These are phyloP conservation scores for Chauna torquata DNA, from an alignment of 2,113 vertebrate genomes.

Conservation along the genomic window DNA sequence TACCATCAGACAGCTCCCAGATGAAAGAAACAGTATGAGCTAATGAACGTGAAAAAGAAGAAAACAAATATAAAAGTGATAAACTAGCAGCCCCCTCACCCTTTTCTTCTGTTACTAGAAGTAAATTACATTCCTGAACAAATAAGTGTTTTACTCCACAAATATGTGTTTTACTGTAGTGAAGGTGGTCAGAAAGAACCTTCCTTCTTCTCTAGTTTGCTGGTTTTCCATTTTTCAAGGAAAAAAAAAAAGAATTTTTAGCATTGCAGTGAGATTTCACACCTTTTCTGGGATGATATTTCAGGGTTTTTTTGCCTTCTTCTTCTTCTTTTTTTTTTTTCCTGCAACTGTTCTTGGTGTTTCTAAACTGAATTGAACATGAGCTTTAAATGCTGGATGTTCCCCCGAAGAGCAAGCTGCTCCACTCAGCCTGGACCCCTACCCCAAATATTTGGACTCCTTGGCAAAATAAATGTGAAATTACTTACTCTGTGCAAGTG, in stretches of 20 bases:
- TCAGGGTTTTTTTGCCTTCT: neutral
- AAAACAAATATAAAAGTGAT: conserved; percentile 22
- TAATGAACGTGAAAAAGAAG: neutral
- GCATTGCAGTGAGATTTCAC: neutral
- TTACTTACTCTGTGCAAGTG: neutral
- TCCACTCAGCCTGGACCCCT: neutral
- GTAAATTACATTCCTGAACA: neutral
- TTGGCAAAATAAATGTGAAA: neutral
- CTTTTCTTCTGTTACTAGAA: neutral
- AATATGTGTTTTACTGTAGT: neutral
- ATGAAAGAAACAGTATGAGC: neutral
- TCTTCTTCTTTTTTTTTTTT: neutral
- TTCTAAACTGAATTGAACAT: rapidly evolving
- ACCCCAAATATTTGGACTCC: neutral
- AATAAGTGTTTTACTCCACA: neutral
- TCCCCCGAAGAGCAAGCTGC: neutral
- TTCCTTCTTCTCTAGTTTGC: neutral
- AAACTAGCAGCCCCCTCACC: neutral
- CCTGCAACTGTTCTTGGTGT: neutral
- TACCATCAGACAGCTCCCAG: neutral
- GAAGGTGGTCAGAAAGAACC: neutral
- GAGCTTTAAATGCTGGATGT: neutral
- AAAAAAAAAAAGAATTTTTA: neutral
- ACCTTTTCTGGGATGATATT: neutral
- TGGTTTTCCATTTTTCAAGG: neutral